These are phyloP conservation scores for Oreortyx pictus DNA, from an alignment of 2,797 vertebrate species.

Conservation along the genomic window DNA sequence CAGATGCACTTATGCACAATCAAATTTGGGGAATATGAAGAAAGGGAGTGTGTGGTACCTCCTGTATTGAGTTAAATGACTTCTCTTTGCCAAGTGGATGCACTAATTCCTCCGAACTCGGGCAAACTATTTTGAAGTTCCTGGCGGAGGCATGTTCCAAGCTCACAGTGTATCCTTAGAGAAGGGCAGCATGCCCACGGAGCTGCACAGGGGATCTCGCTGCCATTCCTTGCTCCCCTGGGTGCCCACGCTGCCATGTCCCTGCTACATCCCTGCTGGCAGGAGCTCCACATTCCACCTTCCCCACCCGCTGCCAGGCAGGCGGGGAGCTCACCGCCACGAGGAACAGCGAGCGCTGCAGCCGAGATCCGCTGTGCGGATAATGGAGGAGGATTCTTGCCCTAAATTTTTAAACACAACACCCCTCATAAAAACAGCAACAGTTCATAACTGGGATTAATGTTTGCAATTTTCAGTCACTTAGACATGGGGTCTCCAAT, in stretches of 20 bases:
- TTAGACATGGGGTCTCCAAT: slow-evolving; percentile 81
- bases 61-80: slow-evolving; percentile 53
- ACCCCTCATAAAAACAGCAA: slow-evolving; percentile 70
- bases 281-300: slow-evolving; percentile 31
- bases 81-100: background rate
- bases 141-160: background rate
- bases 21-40: slow-evolving; percentile 29
- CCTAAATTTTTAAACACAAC: slow-evolving; percentile 76
- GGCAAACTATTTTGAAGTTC: slow-evolving; percentile 6
- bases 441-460: slow-evolving; percentile 83
- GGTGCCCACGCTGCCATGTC: background rate
- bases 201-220: background rate
- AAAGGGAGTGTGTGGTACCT: slow-evolving; percentile 28
- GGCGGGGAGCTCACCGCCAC: background rate
- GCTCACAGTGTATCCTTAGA: background rate
- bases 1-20: slow-evolving; percentile 51
- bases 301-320: background rate
- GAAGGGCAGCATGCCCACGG: background rate
- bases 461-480: slow-evolving; percentile 83
- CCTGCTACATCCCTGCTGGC: background rate
- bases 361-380: slow-evolving; percentile 2
- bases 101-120: slow-evolving; percentile 9
- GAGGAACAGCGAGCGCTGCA: background rate
- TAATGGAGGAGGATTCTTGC: slow-evolving; percentile 63
- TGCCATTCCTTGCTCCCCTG: background rate